Conservation (phyloP, 2,888 invertebrate genomes). For the Tuberolachnus salignus region DNA sequence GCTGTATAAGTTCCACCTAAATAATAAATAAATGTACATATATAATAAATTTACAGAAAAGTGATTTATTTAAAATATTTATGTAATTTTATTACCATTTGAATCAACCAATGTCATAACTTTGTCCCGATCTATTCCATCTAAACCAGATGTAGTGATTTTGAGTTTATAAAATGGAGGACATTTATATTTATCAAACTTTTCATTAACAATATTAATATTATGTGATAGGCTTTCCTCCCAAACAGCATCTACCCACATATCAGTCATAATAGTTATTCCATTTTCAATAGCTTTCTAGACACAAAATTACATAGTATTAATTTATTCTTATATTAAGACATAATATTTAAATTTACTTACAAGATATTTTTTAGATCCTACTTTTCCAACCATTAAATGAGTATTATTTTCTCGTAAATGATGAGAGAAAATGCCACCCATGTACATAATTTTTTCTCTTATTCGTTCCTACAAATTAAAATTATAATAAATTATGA, state of each 20-base stretch:
- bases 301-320: slow-evolving; percentile 5
- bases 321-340: background rate
- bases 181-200: slow-evolving; percentile 70
- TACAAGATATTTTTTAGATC: slow-evolving; percentile 79
- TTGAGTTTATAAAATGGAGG: slow-evolving; percentile 79
- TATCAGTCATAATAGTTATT: slow-evolving; percentile 75
- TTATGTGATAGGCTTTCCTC: slow-evolving; percentile 70
- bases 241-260: slow-evolving; percentile 86
- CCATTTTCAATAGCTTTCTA: slow-evolving; percentile 73
- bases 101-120: slow-evolving; percentile 72
- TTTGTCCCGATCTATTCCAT: slow-evolving; percentile 69
- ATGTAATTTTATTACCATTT: slow-evolving; percentile 67
- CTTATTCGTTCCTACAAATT: slow-evolving; percentile 67
- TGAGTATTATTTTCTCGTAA: slow-evolving; percentile 77
- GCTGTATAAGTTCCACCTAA: slow-evolving; percentile 69
- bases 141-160: slow-evolving; percentile 78
- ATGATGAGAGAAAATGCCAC: slow-evolving; percentile 72
- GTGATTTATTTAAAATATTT: background rate
- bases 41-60: background rate
- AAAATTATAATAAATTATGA: slow-evolving; percentile 15
- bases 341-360: slow-evolving; percentile 59
- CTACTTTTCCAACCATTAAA: slow-evolving; percentile 77
- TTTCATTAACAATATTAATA: slow-evolving; percentile 67
- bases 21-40: slow-evolving; percentile 58
- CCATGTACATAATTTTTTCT: slow-evolving; percentile 76